A percentile compares a stretch with the other conserved stretches of the same genome.
Conservation (phyloP, 2,888 invertebrate genomes). For the Chouioia cunea region DNA sequence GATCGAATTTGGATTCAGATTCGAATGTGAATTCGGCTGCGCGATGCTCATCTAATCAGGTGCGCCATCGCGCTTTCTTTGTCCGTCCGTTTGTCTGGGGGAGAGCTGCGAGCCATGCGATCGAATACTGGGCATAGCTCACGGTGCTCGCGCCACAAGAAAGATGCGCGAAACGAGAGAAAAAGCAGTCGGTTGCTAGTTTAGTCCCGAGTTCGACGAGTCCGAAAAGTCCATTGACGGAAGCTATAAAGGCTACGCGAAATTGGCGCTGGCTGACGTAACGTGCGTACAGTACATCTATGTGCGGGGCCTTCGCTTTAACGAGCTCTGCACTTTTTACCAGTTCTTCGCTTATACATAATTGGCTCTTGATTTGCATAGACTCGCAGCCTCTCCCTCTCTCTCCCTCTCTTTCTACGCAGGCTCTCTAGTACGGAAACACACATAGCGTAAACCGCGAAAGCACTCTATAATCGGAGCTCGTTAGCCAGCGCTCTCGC, state of each 20-base stretch:
- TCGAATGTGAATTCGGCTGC: too few relatives aligned
- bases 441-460: too few relatives aligned
- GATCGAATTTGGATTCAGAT: too few relatives aligned
- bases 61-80: slow-evolving; percentile 48
- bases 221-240: slow-evolving; percentile 44
- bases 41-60: slow-evolving; percentile 40
- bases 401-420: not conserved
- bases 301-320: slow-evolving; percentile 51
- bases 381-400: slow-evolving; percentile 54
- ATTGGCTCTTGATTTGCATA: slow-evolving; percentile 65
- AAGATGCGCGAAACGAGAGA: too few relatives aligned
- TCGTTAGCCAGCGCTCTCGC: too few relatives aligned
- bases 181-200: too few relatives aligned
- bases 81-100: slow-evolving; percentile 47
- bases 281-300: slow-evolving; percentile 51
- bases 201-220: slow-evolving; percentile 10
- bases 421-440: slow-evolving; percentile 21
- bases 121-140: too few relatives aligned
- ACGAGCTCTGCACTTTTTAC: slow-evolving; percentile 64
- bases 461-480: too few relatives aligned
- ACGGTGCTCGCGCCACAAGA: too few relatives aligned
- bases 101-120: too few relatives aligned
- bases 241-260: not conserved
- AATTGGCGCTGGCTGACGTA: slow-evolving; percentile 51
- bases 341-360: slow-evolving; percentile 58